These are phyloP conservation scores for Antigone vipio DNA, from an alignment of 2,113 vertebrate genomes.

Conservation along the genomic window DNA sequence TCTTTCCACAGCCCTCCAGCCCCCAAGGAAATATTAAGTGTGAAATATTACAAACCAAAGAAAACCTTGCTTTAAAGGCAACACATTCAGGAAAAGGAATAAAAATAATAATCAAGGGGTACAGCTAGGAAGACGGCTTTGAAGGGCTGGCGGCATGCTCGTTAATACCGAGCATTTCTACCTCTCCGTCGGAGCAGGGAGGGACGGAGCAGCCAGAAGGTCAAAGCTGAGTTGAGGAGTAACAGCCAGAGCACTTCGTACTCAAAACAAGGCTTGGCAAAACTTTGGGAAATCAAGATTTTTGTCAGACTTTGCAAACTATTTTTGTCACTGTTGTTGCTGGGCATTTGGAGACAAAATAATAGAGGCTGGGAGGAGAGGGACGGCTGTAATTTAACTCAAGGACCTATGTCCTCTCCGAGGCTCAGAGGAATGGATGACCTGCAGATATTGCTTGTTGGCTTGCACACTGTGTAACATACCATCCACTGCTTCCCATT, in stretches of 20 bases:
- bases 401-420: not conserved
- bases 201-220: not conserved
- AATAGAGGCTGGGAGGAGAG: not conserved
- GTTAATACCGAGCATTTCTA: not conserved
- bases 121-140: not conserved
- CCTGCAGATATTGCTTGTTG: slow-evolving; percentile 17
- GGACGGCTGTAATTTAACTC: not conserved
- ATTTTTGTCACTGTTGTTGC: slow-evolving; percentile 28
- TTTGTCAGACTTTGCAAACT: slow-evolving; percentile 9
- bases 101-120: not conserved
- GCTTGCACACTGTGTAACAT: slow-evolving; percentile 12
- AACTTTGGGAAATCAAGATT: not conserved
- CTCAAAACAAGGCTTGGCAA: slow-evolving; percentile 26
- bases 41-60: not conserved
- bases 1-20: not conserved
- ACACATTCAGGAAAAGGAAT: not conserved
- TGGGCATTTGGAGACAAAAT: slow-evolving; percentile 31
- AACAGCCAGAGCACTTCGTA: not conserved
- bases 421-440: not conserved
- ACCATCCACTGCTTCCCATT: slow-evolving; percentile 1
- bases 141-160: not conserved
- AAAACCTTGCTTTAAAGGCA: not conserved
- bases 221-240: not conserved
- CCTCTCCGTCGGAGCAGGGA: not conserved
- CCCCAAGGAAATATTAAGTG: not conserved